Base-by-base conservation (phyloP, 2,888 invertebrate genomes). In the Raillietiella orientalis region DNA sequence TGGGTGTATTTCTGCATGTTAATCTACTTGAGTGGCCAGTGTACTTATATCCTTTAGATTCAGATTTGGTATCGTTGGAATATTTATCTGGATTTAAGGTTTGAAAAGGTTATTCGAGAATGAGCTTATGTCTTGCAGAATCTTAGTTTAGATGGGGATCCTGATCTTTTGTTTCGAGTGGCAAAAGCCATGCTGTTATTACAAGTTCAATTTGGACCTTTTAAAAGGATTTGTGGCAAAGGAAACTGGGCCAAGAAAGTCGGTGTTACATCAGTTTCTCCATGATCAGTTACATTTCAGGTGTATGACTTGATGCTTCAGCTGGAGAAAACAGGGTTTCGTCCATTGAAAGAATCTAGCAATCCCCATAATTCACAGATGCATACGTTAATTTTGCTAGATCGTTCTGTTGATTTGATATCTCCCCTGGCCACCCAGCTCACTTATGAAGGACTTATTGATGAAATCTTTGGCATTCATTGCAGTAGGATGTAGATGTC, bases 381-480 rank as follows among this genome's bases (percentile, higher is more conserved):
- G 24, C 84, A 90, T 44, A 72, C 74, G 42, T 54, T 93, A 30
- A 52, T 96, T 5, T 48, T 96, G 23, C 50, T 96, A 2, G 96
- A 99, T 47, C 56, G 96, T 14, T 64, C 66, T 22, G 59, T 84
- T 3, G 96, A 99, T 54, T 58, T 84, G 27, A 58, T 93, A 24
- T 74, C 82, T 24, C 75, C 84, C 1, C 53, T 96, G 38, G 65
- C 75, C 1, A 84, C 84, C 0, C 96, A 93, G 41, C 58, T 90
- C 17, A 93, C 93, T 0, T 96, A 93, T 39, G 90, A 90, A 47
- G 57, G 56, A 5, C 56, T 96, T 5, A 74, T 96, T 33, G 96
- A 96, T 49, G 90, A 93, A 46, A 58, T 82, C 29, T 90, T 67
- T 47, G 70, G 71, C 17, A 74, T 90, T 30, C 66, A 65, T 35